Conservation (phyloP, 2,888 invertebrate species). For the Linnaemya vulpina region DNA sequence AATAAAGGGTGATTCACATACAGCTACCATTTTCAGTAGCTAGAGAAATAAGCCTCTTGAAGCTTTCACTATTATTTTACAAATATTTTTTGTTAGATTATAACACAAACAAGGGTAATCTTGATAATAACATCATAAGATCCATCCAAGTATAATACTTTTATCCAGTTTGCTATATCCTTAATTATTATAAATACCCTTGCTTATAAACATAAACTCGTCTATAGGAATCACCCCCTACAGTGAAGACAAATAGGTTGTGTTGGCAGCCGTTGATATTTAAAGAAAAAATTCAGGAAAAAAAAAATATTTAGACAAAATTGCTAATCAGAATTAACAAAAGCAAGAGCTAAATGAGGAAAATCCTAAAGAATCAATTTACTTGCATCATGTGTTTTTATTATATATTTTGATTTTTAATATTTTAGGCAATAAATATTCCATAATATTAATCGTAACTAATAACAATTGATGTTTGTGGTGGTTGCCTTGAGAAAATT, state of each 20-base stretch:
- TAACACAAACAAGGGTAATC: no score
- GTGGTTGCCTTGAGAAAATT: not conserved
- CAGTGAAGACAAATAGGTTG: not conserved
- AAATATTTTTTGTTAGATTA: no score
- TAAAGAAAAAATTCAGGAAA: not conserved
- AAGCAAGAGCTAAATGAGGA: not conserved
- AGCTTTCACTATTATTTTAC: no score
- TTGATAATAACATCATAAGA: no score
- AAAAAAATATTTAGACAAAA: not conserved
- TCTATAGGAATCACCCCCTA: not conserved
- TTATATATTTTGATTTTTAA: not conserved
- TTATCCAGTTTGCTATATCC: not conserved
- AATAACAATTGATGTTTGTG: not conserved
- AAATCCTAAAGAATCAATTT: slow-evolving; percentile 9
- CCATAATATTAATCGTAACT: not conserved
- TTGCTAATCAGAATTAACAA: not conserved
- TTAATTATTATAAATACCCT: no score
- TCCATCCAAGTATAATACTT: not conserved
- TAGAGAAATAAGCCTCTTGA: no score
- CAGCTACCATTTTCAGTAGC: not conserved
- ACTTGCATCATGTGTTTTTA: not conserved
- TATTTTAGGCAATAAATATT: not conserved
- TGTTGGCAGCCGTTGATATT: not conserved
- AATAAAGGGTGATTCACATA: not conserved
- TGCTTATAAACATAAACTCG: no score